Conservation (phyloP, 2,113 vertebrate species). For the Chinchilla lanigera region DNA sequence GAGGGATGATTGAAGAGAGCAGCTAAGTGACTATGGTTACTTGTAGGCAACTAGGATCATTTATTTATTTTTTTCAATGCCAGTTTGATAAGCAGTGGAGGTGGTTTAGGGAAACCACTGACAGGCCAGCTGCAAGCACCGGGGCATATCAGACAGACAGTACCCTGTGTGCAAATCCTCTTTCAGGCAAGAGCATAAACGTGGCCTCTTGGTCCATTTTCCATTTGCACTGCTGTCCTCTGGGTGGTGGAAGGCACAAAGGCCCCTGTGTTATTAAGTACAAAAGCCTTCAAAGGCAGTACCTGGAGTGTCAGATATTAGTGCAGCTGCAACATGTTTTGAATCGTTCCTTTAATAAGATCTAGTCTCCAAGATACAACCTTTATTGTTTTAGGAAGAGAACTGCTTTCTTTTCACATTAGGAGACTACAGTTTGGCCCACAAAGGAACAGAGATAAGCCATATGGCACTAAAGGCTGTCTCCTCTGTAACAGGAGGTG, state of each 20-base stretch:
- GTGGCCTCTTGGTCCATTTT: conserved; percentile 6
- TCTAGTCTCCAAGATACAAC: background rate
- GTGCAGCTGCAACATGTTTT: background rate
- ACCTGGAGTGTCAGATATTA: background rate
- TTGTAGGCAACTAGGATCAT: background rate
- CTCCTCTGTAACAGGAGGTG: background rate
- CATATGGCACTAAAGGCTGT: background rate
- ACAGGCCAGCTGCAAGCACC: background rate
- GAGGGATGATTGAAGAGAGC: background rate
- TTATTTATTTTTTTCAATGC: background rate
- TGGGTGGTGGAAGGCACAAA: background rate
- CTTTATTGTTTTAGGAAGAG: background rate
- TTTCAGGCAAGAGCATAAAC: background rate
- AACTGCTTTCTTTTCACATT: background rate
- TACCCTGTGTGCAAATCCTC: background rate
- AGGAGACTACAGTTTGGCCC: background rate
- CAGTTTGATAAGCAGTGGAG: background rate
- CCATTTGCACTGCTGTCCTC: background rate
- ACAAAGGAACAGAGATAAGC: background rate
- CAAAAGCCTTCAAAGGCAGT: background rate
- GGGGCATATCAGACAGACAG: background rate
- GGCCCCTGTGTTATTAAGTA: background rate
- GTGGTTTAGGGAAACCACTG: background rate
- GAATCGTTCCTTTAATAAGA: conserved; percentile 1
- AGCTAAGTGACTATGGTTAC: background rate